Evolutionary conservation across 2,888 invertebrate species (phyloP).

Genomic region (Cynaeus angustus): DNA sequence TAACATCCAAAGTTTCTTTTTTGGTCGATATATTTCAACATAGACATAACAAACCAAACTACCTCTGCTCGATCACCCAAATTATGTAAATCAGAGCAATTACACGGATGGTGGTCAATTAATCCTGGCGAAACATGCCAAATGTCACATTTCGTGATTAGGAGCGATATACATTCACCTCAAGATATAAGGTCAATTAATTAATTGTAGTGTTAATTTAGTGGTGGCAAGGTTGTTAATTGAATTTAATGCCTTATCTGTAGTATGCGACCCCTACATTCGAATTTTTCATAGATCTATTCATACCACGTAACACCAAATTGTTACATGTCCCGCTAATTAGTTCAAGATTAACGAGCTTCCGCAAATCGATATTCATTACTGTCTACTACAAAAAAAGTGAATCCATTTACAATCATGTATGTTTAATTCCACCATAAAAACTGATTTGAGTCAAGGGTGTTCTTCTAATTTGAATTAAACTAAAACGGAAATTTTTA

Average conservation of each 20-base stretch:
- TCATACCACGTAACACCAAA: background rate
- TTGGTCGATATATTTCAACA: background rate
- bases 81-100: conserved; percentile 10
- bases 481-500: background rate
- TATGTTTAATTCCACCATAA: conserved; percentile 1
- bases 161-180: conserved; percentile 23
- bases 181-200: conserved; percentile 34
- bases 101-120: conserved; percentile 1
- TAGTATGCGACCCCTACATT: conserved; percentile 23
- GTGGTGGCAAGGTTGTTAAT: conserved; percentile 33
- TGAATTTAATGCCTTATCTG: conserved; percentile 34
- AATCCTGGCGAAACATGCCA: background rate
- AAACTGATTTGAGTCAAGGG: conserved; percentile 3
- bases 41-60: background rate
- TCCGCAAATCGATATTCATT: conserved; percentile 1
- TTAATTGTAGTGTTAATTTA: conserved; percentile 35
- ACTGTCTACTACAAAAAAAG: too few relatives aligned
- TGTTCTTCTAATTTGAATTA: background rate
- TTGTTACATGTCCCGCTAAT: conserved; percentile 1
- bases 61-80: conserved; percentile 4
- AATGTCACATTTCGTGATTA: conserved; percentile 16
- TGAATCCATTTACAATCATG: conserved; percentile 7
- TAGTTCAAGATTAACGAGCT: conserved; percentile 15
- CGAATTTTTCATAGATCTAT: conserved; percentile 15
- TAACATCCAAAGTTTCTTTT: too few relatives aligned